These are phyloP conservation scores for Agonum fuliginosum DNA, from an alignment of 2,888 invertebrate genomes.

Conservation along the genomic window DNA sequence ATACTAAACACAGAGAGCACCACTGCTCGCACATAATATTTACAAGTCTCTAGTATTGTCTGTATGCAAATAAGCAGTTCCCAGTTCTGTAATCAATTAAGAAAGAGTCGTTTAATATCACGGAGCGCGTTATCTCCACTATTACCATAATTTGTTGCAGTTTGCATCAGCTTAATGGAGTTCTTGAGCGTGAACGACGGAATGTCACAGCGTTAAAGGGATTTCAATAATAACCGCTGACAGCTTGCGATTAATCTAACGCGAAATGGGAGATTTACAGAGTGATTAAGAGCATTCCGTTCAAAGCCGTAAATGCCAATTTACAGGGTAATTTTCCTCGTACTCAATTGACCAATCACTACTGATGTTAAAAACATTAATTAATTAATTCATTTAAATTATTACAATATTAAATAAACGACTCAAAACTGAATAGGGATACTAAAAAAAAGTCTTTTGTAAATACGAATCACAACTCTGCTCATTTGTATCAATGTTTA, in stretches of 20 bases:
- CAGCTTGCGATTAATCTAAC: slow-evolving; percentile 13
- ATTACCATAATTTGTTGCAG: slow-evolving; percentile 47
- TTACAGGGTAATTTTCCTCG: too few species aligned
- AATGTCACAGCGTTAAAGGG: not conserved
- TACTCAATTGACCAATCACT: too few species aligned
- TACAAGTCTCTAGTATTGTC: slow-evolving; percentile 39
- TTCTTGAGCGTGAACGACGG: too few species aligned
- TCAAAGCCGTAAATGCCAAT: too few species aligned
- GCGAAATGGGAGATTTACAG: slow-evolving; percentile 15
- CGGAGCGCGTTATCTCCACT: slow-evolving; percentile 37
- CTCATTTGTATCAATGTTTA: too few species aligned
- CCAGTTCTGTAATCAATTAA: slow-evolving; percentile 44
- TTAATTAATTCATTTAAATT: too few species aligned
- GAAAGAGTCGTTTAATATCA: slow-evolving; percentile 47
- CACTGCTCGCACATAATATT: slow-evolving; percentile 13
- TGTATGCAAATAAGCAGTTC: slow-evolving; percentile 43
- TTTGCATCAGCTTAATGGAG: slow-evolving; percentile 43
- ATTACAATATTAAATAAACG: too few species aligned
- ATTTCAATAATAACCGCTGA: slow-evolving; percentile 43
- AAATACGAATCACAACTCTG: too few species aligned
- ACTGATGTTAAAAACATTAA: too few species aligned
- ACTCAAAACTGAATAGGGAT: too few species aligned
- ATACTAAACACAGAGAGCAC: not conserved
- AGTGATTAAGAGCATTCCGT: slow-evolving; percentile 8
- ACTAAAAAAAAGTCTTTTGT: too few species aligned